Evolutionary conservation across 2,888 invertebrate species (phyloP).

Genomic region (Idaea straminata): DNA sequence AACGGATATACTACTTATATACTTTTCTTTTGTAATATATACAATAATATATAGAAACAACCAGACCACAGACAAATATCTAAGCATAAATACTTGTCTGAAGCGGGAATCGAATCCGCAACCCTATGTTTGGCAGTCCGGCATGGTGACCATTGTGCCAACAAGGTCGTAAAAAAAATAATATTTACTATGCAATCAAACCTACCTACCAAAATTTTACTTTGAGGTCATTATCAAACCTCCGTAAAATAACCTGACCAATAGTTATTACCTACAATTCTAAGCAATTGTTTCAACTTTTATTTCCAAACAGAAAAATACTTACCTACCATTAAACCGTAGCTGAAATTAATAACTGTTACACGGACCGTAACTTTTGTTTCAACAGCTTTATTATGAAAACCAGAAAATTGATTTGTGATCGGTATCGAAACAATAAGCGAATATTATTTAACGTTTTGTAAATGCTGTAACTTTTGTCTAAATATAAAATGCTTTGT

Average conservation of each 20-base stretch:
- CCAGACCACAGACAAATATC: too few relatives aligned
- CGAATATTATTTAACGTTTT: constrained; percentile 10
- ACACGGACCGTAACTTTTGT: constrained; percentile 39
- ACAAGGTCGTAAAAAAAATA: too few relatives aligned
- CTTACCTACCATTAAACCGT: constrained; percentile 25
- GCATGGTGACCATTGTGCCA: too few relatives aligned
- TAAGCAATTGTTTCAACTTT: constrained; percentile 22
- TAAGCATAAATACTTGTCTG: too few relatives aligned
- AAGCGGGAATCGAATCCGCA: too few relatives aligned
- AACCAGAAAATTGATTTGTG: constrained; percentile 40
- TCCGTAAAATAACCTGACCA: constrained; percentile 19
- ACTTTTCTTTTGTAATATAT: too few relatives aligned
- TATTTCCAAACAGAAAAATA: neutral
- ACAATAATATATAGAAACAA: too few relatives aligned
- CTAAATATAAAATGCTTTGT: constrained; percentile 9
- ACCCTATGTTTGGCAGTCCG: too few relatives aligned
- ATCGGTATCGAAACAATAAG: constrained; percentile 22
- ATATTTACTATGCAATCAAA: too few relatives aligned
- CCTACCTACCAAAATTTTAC: too few relatives aligned
- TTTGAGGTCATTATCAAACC: neutral
- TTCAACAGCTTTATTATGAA: constrained; percentile 34
- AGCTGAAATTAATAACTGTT: constrained; percentile 33
- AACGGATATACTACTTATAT: too few relatives aligned
- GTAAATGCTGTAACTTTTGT: constrained; percentile 2
- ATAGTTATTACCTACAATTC: constrained; percentile 30